Conservation (phyloP, 2,797 vertebrate genomes). For the Pyrocephalus nanus region DNA sequence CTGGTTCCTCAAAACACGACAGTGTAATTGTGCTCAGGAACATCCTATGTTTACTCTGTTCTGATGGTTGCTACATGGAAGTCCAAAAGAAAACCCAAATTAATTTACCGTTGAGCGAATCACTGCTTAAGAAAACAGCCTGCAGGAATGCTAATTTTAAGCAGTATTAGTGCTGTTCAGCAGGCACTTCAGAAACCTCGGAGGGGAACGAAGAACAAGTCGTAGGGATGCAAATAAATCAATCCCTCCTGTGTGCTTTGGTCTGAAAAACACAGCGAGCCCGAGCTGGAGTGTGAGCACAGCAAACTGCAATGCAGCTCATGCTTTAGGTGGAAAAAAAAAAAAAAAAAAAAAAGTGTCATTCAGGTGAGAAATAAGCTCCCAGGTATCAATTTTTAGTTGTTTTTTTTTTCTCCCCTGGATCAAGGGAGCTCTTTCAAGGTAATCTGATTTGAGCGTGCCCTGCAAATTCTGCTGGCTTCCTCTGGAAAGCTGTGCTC, state of each 20-base stretch:
- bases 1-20: background rate
- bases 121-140: background rate
- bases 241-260: background rate
- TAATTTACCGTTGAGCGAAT: background rate
- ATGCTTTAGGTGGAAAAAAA: background rate
- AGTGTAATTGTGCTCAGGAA: background rate
- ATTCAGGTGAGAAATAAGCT: conserved; percentile 50
- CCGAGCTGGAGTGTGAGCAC: background rate
- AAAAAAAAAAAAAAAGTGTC: background rate
- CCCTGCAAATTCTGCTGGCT: conserved; percentile 17
- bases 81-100: background rate
- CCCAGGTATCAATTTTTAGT: conserved; percentile 43
- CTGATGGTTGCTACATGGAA: background rate
- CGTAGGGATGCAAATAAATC: background rate
- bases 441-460: conserved; percentile 56
- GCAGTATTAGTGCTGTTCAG: background rate
- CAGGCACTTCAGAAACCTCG: background rate
- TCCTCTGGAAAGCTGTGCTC: conserved; percentile 55
- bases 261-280: background rate
- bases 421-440: conserved; percentile 56
- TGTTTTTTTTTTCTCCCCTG: background rate
- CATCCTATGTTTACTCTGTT: accelerated
- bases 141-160: background rate
- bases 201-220: background rate
- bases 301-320: background rate